Evolutionary conservation across 2,888 invertebrate species (phyloP).

Genomic region (Teleogryllus oceanicus): DNA sequence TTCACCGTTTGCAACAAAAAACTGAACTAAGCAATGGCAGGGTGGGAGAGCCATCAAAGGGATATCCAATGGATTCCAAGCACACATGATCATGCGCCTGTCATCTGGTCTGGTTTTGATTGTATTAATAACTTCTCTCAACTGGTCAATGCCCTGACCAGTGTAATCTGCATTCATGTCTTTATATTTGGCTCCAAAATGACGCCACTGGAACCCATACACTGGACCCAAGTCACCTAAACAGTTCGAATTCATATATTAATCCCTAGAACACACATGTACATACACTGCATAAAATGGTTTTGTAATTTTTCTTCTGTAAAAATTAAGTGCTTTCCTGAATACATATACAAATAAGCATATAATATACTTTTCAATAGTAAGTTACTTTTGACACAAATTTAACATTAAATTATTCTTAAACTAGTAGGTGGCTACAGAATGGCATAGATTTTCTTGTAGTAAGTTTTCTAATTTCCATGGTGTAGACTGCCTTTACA

Average conservation of each 20-base stretch:
- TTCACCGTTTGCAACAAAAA: slow-evolving; percentile 80
- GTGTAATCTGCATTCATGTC: slow-evolving; percentile 78
- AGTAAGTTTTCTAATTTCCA: too few relatives aligned
- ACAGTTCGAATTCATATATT: background rate
- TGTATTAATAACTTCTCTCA: slow-evolving; percentile 73
- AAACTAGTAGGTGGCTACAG: too few relatives aligned
- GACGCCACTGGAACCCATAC: slow-evolving; percentile 98
- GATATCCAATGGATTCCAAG: slow-evolving; percentile 92
- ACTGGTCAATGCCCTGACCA: slow-evolving; percentile 85
- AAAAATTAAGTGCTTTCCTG: too few relatives aligned
- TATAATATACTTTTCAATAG: too few relatives aligned
- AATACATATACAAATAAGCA: too few relatives aligned
- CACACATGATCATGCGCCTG: slow-evolving; percentile 84
- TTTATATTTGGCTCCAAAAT: slow-evolving; percentile 88
- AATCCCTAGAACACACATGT: too few relatives aligned
- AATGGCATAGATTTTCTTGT: too few relatives aligned
- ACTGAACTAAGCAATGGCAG: slow-evolving; percentile 92
- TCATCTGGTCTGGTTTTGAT: slow-evolving; percentile 79
- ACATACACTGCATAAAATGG: too few relatives aligned
- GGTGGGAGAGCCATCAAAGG: slow-evolving; percentile 93
- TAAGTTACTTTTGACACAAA: too few relatives aligned
- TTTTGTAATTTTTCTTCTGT: too few relatives aligned
- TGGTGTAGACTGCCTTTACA: too few relatives aligned
- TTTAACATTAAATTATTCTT: too few relatives aligned
- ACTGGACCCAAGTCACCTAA: slow-evolving; percentile 90